Evolutionary conservation across 2,888 invertebrate genomes (phyloP), one percentile per base, ranked within the genome.

Genomic region (Syrphus vitripennis): DNA sequence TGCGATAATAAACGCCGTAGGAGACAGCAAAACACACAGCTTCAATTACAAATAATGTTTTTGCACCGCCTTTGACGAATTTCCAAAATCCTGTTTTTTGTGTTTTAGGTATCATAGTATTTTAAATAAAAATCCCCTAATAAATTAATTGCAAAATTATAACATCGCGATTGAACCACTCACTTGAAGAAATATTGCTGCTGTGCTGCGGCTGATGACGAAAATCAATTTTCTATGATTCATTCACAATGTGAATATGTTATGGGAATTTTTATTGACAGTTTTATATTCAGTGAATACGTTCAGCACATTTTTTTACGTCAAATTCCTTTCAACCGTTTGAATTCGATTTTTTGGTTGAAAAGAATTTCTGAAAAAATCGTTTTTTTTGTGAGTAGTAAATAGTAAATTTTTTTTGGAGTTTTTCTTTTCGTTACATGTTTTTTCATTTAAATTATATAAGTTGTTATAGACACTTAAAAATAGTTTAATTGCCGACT

Each of bases 1-100:
- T 93, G 92, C 94, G 94, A 90, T 93, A 93, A 94, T 95, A 97
- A 88, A 95, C 90, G 83, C 93, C 93, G 92, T 95, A 96, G 31
- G 94, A 93, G 61, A 92, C 94, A 55, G 94, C 93, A 90, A 96
- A 94, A 29, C 93, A 93, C 74, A 93, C 88, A 16, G 93, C 93
- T 93, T 96, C 96, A 9, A 93, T 90, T 59, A 94, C 90, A 89
- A 96, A 93, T 29, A 95, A 88, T 67, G 93, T 90, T 91, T 94
- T 94, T 34, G 94, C 93, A 88, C 94, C 93, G 88, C 91, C 91
- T 90, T 93, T 94, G 57, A 95, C 89, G 87, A 93, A 92, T 91
- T 92, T 93, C 92, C 93, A 93, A 89, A 93, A 92, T 65, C 91
- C 91, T 89, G 94, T 92, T 91, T 94, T 94, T 5, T 95, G 94